Evolutionary conservation across 2,797 vertebrate species (phyloP), one percentile per base, ranked within the genome.

Genomic region (Schizopygopsis malacanthus): DNA sequence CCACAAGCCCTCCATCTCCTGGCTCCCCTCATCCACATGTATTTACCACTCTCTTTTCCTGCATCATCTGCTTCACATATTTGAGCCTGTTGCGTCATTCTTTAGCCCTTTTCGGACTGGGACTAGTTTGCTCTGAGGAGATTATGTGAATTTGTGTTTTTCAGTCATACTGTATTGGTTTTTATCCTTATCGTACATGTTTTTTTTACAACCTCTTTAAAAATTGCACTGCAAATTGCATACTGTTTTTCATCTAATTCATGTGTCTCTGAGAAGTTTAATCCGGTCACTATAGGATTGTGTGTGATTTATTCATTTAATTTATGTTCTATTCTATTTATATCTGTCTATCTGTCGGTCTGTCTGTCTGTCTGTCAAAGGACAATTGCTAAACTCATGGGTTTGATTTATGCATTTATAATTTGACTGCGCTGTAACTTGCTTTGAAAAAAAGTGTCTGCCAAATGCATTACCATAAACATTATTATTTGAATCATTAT

Each of bases 1-100:
- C 88, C 89, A 70, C 81, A 85, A 88, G 89, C 89, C 81, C 83
- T 90, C 82, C 28, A 11, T 84, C 76, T 80, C 61, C 39, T 47
- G 37, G 81, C 80, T 67, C 33, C 79, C 67, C 81, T 82, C 84
- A 12, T 87, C 77, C 45, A 25, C 67, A 25, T 71, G 37, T 84
- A 54, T 63, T 39, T 88, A 67, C 63, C 6, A 50, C 50, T 65
- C 15, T 52, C 4, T 28, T 70, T 59, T n/a, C 20, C 50, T 54
- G 41, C 37, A 13, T 72, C 69, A 20, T 77, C 65, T n/a, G 25
- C 20, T 41, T 71, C 75, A 28, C 56, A 22, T 80, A 45, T 12
- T 39, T 84, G 16, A 54, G 69, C 54, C 59, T 22, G 13, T 78
- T 28, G 59, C 69, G 33, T 80, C 47, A 61, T 63, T 70, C 63